Percentiles rank a stretch among this genome's conserved stretches.
These are phyloP conservation scores for Brachionus rubens DNA, from an alignment of 1,140 invertebrate species.

Conservation along the genomic window DNA sequence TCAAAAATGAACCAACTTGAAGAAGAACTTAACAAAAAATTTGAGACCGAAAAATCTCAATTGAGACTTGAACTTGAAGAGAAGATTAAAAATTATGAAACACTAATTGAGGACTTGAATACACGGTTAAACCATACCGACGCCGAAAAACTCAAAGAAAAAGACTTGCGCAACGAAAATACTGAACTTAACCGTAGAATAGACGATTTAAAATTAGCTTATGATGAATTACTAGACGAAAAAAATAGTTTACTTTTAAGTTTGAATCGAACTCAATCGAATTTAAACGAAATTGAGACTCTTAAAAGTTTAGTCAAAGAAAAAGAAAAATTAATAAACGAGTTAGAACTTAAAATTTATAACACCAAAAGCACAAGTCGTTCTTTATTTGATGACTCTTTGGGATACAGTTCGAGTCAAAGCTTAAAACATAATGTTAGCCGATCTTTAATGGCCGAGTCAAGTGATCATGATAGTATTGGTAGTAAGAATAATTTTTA, in stretches of 20 bases:
- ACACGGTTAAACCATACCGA: not conserved
- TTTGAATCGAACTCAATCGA: not conserved
- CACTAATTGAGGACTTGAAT: not conserved
- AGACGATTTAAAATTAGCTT: not conserved
- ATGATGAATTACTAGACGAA: conserved; percentile 15
- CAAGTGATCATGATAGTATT: conserved; percentile 27
- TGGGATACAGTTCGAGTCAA: not conserved
- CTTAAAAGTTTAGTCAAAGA: conserved; percentile 4
- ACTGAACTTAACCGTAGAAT: not conserved
- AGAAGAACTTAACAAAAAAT: conserved; percentile 9
- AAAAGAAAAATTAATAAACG: not conserved
- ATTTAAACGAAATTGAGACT: not conserved
- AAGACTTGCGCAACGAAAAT: not conserved
- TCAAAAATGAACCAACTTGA: not conserved
- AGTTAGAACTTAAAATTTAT: not conserved
- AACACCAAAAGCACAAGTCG: not conserved
- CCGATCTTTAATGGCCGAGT: conserved; percentile 22
- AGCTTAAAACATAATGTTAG: not conserved
- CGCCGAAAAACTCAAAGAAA: not conserved
- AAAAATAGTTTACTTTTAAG: not conserved
- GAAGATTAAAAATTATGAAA: conserved; percentile 2
- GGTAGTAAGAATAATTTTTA: conserved; percentile 6
- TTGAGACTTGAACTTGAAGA: not conserved
- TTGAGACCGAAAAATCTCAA: not conserved
- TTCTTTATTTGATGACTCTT: not conserved